Evolutionary conservation across 2,797 vertebrate species (phyloP).

Genomic region (Typhlichthys subterraneus): DNA sequence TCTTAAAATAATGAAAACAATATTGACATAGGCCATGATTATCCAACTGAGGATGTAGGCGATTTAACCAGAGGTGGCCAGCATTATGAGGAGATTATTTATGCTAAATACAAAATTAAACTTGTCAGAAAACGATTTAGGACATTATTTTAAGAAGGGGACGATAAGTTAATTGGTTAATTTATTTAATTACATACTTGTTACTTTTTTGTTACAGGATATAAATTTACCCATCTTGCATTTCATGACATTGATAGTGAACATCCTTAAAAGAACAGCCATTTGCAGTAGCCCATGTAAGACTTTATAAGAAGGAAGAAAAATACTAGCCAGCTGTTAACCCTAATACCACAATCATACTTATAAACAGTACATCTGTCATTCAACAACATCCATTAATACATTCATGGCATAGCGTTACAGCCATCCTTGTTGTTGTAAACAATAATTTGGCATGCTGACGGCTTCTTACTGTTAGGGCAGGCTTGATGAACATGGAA

Average conservation of each 20-base stretch:
- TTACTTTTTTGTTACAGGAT: conserved; percentile 67
- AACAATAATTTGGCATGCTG: conserved; percentile 45
- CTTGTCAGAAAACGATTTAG: no score
- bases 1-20: no score
- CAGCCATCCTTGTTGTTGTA: conserved; percentile 31
- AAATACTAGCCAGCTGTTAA: conserved; percentile 47
- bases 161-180: conserved; percentile 39
- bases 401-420: conserved; percentile 13
- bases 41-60: no score
- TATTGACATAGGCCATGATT: no score
- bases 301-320: conserved; percentile 61
- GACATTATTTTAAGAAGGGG: no score
- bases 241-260: conserved; percentile 55
- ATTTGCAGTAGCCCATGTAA: conserved; percentile 56
- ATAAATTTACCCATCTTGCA: conserved; percentile 27
- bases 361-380: neutral
- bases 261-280: conserved; percentile 51
- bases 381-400: conserved; percentile 1
- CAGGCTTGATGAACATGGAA: conserved; percentile 67
- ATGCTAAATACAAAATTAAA: no score
- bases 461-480: conserved; percentile 55
- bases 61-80: no score
- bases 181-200: conserved; percentile 62
- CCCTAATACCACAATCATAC: conserved; percentile 21
- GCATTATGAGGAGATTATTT: no score